These are phyloP conservation scores for Bradypus variegatus DNA, from an alignment of 2,797 vertebrate genomes.

Conservation along the genomic window DNA sequence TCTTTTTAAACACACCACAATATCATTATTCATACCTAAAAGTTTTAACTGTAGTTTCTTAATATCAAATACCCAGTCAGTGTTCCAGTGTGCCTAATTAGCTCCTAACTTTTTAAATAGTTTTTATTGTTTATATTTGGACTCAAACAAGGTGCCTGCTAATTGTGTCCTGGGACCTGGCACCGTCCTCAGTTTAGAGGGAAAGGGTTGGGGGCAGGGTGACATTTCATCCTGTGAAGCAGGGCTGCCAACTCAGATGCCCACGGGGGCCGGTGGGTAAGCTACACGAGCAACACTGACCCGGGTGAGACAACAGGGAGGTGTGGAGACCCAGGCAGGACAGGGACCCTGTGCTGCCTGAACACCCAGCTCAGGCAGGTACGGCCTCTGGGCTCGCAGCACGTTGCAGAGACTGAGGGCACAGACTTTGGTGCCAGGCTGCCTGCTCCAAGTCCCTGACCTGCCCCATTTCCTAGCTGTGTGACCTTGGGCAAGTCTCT, in stretches of 20 bases:
- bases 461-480: background rate
- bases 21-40: background rate
- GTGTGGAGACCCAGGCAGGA: background rate
- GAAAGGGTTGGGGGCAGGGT: background rate
- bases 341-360: background rate
- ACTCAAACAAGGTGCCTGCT: background rate
- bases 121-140: background rate
- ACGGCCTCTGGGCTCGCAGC: background rate
- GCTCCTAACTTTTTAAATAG: background rate
- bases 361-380: accelerated
- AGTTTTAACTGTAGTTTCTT: background rate
- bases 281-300: background rate
- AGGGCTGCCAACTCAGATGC: background rate
- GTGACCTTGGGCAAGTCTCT: background rate
- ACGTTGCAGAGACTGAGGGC: background rate
- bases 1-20: background rate
- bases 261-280: background rate
- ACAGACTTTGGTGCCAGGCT: background rate
- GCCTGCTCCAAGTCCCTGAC: background rate
- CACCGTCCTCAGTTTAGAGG: background rate
- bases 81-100: background rate
- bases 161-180: background rate
- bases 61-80: background rate
- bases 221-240: background rate
- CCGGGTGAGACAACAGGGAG: background rate